Evolutionary conservation across 2,113 vertebrate species (phyloP), one percentile per base, ranked within the genome.

Genomic region (Dipodomys merriami): DNA sequence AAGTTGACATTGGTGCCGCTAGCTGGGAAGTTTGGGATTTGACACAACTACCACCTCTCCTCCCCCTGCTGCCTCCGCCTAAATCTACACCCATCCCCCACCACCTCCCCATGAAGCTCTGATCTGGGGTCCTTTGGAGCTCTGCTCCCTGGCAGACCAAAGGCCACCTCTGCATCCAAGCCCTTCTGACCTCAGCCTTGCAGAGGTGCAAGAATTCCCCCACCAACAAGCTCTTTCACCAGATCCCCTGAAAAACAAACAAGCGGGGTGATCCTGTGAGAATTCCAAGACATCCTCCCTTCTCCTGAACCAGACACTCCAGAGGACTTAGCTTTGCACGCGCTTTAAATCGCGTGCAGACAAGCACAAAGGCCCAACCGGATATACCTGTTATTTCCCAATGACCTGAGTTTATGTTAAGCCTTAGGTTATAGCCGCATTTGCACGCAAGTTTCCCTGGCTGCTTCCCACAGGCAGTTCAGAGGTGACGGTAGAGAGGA

Each of bases 371-470:
- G 98, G 91, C 96, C 95, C 97, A 98, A 98, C 98, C 98, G 97
- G 98, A 98, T 98, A 98, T 98, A 98, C 98, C 98, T 98, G 98
- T 98, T 98, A 98, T 98, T 98, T 98, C 97, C 98, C 98, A 98
- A 97, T 98, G 97, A 98, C 98, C 97, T 96, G 97, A 97, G 98
- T 98, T 98, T 98, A 98, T 97, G 97, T 97, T 98, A 97, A 98
- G 98, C 98, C 98, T 98, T 96, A 97, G 98, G 98, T 98, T 98
- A 98, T 96, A 96, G 97, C 97, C 96, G 97, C 73, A 97, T 96
- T 98, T 98, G 98, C 98, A 98, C 98, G 98, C 98, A 95, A 99
- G 98, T 97, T 96, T 97, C 97, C 23, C 15, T 19, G 23, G 80
- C 92, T 92, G 95, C 98, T 89, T 94, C 96, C 98, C 97, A 94